These are phyloP conservation scores for Andrena hattorfiana DNA, from an alignment of 2,888 invertebrate species.

Conservation along the genomic window DNA sequence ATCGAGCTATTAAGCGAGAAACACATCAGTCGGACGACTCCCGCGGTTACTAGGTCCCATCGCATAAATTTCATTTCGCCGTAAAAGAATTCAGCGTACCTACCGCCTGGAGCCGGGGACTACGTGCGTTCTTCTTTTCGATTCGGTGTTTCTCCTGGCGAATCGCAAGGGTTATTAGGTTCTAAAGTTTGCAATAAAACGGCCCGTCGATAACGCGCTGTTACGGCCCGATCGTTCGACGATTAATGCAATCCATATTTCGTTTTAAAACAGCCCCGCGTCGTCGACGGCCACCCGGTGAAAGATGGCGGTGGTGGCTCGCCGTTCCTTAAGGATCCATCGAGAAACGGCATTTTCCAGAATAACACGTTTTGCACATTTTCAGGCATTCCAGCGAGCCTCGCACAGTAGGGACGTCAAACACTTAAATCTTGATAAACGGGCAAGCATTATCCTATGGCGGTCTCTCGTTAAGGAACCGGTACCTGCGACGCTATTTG, in stretches of 20 bases:
- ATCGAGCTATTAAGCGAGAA: constrained; percentile 13
- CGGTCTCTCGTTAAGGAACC: constrained; percentile 47
- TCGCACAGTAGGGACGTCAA: constrained; percentile 2
- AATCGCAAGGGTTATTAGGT: background rate
- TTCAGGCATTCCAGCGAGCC: background rate
- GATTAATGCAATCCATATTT: background rate
- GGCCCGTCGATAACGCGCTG: background rate
- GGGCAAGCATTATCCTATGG: constrained; percentile 35
- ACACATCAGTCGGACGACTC: background rate
- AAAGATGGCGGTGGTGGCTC: background rate
- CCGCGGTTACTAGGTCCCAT: background rate
- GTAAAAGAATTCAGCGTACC: background rate
- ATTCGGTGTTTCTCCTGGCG: background rate
- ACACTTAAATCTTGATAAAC: constrained; percentile 50
- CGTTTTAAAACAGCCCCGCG: constrained; percentile 6
- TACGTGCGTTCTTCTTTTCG: background rate
- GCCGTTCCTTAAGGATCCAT: background rate
- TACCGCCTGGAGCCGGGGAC: no score
- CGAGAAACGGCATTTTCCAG: constrained; percentile 44
- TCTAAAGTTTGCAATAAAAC: background rate
- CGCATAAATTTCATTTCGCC: background rate
- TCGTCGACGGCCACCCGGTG: background rate
- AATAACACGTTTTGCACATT: constrained; percentile 46
- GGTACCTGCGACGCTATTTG: constrained; percentile 33
- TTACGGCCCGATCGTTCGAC: background rate